phyloP scores from a whole-genome alignment of 2,888 invertebrate genomes.

The Trimorus sp. region DNA sequence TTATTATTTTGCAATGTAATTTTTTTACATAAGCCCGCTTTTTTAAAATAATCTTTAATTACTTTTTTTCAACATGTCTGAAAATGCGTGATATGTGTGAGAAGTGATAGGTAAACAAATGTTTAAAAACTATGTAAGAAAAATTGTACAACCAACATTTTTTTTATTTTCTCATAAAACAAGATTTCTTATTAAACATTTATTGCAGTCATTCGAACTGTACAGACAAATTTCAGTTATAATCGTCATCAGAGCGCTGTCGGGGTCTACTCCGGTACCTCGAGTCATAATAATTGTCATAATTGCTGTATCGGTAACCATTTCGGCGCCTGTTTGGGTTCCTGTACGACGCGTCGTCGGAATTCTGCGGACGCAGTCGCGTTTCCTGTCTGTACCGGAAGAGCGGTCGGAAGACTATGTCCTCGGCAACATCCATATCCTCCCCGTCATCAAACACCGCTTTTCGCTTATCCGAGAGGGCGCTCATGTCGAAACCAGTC shows the following conservation, averaged over 20 bases:
- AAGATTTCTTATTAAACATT: no score
- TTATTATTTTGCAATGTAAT: no score
- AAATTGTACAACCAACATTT: no score
- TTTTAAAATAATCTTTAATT: no score
- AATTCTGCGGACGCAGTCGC: conserved; percentile 60
- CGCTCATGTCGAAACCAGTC: conserved; percentile 18
- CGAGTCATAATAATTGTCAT: background rate
- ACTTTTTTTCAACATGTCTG: no score
- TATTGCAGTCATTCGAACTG: no score
- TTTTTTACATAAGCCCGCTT: no score
- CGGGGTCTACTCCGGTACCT: conserved; percentile 18
- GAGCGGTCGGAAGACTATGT: conserved; percentile 78
- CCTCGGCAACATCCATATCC: conserved; percentile 77
- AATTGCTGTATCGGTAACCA: conserved; percentile 53
- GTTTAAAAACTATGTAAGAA: no score
- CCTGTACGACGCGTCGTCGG: conserved; percentile 56
- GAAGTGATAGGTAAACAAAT: no score
- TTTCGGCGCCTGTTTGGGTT: conserved; percentile 67
- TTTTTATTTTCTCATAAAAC: no score
- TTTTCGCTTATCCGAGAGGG: background rate
- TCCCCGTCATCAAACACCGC: conserved; percentile 40
- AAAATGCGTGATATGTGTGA: no score
- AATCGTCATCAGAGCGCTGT: conserved; percentile 30
- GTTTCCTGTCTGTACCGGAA: conserved; percentile 76
- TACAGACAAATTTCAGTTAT: conserved; percentile 19